These are phyloP conservation scores for Acrossocheilus fasciatus DNA, from an alignment of 2,797 vertebrate genomes.

Conservation along the genomic window DNA sequence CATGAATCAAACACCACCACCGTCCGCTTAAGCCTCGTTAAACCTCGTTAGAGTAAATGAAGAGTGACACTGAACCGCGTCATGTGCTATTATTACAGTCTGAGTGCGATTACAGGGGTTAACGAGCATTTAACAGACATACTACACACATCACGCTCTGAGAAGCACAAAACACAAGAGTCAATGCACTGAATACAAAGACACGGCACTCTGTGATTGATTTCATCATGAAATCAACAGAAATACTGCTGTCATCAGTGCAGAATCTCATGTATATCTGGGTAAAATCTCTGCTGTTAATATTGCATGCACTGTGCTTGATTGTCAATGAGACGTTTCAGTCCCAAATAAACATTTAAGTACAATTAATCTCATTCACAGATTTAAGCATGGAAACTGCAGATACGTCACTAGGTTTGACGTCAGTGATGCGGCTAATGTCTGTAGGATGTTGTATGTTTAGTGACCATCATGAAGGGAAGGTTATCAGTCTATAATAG, in stretches of 20 bases:
- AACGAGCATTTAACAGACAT: background rate
- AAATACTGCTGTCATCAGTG: too few species aligned
- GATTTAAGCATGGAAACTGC: background rate
- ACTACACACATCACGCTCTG: constrained; percentile 26
- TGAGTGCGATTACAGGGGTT: constrained; percentile 58
- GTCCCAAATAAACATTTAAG: too few species aligned
- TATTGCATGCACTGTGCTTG: too few species aligned
- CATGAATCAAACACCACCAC: background rate
- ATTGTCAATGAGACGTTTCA: too few species aligned
- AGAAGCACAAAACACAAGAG: constrained; percentile 28
- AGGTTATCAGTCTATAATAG: too few species aligned
- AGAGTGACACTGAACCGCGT: constrained; percentile 65
- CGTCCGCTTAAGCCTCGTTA: constrained; percentile 29
- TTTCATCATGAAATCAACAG: background rate
- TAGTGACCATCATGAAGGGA: too few species aligned
- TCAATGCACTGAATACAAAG: constrained; percentile 32
- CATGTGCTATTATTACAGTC: constrained; percentile 65
- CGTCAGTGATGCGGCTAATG: too few species aligned
- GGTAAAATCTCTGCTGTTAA: background rate
- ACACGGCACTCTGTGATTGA: background rate
- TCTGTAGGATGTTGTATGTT: too few species aligned
- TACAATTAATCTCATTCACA: too few species aligned
- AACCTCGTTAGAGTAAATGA: constrained; percentile 62
- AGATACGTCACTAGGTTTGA: too few species aligned
- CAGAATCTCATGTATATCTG: too few species aligned